Evolutionary conservation across 2,113 vertebrate species (phyloP), one percentile per base, ranked within the genome.

Genomic region (Zapus hudsonius): DNA sequence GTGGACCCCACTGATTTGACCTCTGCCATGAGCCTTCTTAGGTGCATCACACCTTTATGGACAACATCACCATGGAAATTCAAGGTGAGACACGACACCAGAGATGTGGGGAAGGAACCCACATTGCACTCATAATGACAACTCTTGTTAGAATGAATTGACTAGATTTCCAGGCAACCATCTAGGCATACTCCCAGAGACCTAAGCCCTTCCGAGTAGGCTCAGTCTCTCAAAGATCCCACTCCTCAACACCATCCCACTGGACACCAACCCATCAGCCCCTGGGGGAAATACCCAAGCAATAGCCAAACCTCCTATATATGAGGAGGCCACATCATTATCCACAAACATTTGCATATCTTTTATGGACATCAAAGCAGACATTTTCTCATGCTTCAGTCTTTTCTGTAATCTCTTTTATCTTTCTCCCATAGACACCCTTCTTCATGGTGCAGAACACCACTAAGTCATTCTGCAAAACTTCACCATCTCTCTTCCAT

Each of bases 401-500:
- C 38, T 13, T 40, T 72, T 31, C 59, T 33, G 20, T 20, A 67
- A 36, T 90, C 17, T 10, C 33, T 66, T 47, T 61, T 33, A n/a
- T 55, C 42, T 31, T 27, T 23, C 12, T 10, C 42, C 25, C 5
- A 31, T 15, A 87, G 25, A 38, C 31, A 55, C 2, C 8, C 19
- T 75, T 69, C 33, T 61, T 67, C 33, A 64, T 29, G 22, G 11
- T 38, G 42, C 36, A 44, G 36, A 27, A 29, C 4, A 40, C 23
- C 10, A 20, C 42, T 72, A 20, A 29, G 19, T 3, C 38, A 64
- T 67, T 9, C 38, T 82, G 25, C 5, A 5, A 1, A 67, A 7
- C 66, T 78, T 47, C 1, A 42, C n/a, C 64, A 47, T 27, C 0
- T 5, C 4, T 25, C 23, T 11, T 2, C 1, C 15, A 38, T 22